A percentile compares a stretch with the other conserved stretches of the same genome.
These are phyloP conservation scores for Microchirus variegatus DNA, from an alignment of 2,797 vertebrate genomes.

Conservation along the genomic window DNA sequence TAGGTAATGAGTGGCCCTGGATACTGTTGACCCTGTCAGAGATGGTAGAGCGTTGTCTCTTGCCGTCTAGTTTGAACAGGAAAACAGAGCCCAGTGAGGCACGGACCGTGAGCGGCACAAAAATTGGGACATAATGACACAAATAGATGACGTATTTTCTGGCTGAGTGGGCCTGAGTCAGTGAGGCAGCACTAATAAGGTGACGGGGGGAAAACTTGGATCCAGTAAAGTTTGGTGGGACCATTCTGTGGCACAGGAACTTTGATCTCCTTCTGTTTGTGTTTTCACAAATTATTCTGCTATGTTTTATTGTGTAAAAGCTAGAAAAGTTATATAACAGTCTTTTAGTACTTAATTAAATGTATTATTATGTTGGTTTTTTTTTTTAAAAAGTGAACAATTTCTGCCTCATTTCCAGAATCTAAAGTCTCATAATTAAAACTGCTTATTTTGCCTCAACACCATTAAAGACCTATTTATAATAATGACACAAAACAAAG, in stretches of 20 bases:
- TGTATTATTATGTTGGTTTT: too few species aligned
- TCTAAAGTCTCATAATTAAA: too few species aligned
- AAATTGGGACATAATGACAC: slow-evolving; percentile 57
- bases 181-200: slow-evolving; percentile 61
- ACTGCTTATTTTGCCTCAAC: too few species aligned
- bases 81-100: slow-evolving; percentile 29
- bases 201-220: slow-evolving; percentile 33
- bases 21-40: slow-evolving; percentile 19
- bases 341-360: too few species aligned
- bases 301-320: background rate
- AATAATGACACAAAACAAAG: too few species aligned
- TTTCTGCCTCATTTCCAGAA: too few species aligned
- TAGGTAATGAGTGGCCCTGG: slow-evolving; percentile 63
- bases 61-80: slow-evolving; percentile 46
- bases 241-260: slow-evolving; percentile 2
- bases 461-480: too few species aligned
- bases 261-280: background rate
- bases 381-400: too few species aligned
- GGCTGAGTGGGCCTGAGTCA: slow-evolving; percentile 43
- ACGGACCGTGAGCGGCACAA: slow-evolving; percentile 35
- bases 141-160: slow-evolving; percentile 66
- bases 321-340: too few species aligned
- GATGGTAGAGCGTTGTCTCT: slow-evolving; percentile 22
- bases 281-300: background rate
- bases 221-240: slow-evolving; percentile 16